These are phyloP conservation scores for Dunckerocampus dactyliophorus DNA, from an alignment of 2,113 vertebrate genomes.

Conservation along the genomic window DNA sequence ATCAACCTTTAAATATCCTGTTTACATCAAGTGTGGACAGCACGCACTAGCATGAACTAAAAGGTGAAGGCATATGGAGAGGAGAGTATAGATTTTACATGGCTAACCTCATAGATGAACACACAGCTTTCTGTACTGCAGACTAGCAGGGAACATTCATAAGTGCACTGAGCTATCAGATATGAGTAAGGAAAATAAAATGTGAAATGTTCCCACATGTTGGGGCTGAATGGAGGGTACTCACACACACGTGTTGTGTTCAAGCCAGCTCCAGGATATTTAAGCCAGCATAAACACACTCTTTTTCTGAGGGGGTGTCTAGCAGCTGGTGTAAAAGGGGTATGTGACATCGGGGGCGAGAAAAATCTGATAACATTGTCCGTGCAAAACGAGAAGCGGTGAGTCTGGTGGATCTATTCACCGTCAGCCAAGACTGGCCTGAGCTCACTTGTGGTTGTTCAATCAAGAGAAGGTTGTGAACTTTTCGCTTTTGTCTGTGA, in stretches of 20 bases:
- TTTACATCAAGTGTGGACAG: conserved; percentile 30
- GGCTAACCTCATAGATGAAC: conserved; percentile 8
- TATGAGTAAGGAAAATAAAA: conserved; percentile 43
- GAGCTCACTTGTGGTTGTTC: conserved; percentile 34
- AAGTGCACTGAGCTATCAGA: conserved; percentile 37
- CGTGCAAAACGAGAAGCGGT: conserved; percentile 25
- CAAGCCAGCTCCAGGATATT: conserved; percentile 26
- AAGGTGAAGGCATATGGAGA: too few relatives aligned
- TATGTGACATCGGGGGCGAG: conserved; percentile 32
- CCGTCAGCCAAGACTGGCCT: conserved; percentile 36
- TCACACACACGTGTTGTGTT: conserved; percentile 36
- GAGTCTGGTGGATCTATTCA: conserved; percentile 41
- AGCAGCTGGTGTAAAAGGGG: conserved; percentile 48
- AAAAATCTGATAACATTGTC: conserved; percentile 64
- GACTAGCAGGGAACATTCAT: conserved; percentile 11
- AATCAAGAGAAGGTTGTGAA: conserved; percentile 49
- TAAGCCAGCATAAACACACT: conserved; percentile 51
- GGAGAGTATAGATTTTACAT: not conserved
- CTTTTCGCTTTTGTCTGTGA: conserved; percentile 37
- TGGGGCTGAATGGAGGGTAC: conserved; percentile 34
- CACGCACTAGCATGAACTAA: not conserved
- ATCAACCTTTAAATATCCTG: conserved; percentile 46
- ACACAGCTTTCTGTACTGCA: conserved; percentile 23
- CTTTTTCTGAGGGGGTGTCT: conserved; percentile 10
- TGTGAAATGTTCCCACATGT: conserved; percentile 36